These are phyloP conservation scores for Channallabes apus DNA, from an alignment of 2,797 vertebrate genomes.

Conservation along the genomic window DNA sequence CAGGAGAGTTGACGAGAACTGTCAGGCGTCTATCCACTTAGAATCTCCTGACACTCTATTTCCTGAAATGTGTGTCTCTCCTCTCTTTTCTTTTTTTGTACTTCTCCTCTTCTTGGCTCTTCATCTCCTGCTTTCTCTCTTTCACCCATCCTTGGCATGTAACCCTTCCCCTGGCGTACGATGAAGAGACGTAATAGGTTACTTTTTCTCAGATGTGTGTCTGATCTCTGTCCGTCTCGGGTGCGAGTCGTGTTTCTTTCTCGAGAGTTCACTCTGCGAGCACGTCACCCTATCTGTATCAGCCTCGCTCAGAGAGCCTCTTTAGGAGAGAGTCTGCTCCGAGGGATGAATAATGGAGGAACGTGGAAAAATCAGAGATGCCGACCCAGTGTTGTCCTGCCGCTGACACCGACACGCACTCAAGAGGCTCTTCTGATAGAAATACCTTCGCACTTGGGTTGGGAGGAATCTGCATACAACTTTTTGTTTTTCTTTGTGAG, in stretches of 20 bases:
- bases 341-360: conserved; percentile 71
- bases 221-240: conserved; percentile 39
- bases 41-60: conserved; percentile 62
- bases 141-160: conserved; percentile 44
- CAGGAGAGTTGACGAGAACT: conserved; percentile 17
- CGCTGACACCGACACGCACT: conserved; percentile 36
- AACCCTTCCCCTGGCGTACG: conserved; percentile 41
- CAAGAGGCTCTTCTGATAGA: not conserved
- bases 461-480: not conserved
- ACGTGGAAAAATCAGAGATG: conserved; percentile 58
- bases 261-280: conserved; percentile 37
- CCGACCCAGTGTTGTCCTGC: conserved; percentile 52
- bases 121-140: conserved; percentile 15
- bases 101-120: not conserved
- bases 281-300: conserved; percentile 42
- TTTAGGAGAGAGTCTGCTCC: conserved; percentile 60
- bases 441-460: not conserved
- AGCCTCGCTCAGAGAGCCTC: conserved; percentile 48
- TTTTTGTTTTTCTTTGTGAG: no score
- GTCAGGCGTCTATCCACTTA: conserved; percentile 61
- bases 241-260: conserved; percentile 39
- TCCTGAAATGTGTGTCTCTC: conserved; percentile 53
- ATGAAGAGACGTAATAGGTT: conserved; percentile 42
- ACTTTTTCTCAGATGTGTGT: conserved; percentile 41
- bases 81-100: not conserved